These are phyloP conservation scores for Labroides dimidiatus DNA, from an alignment of 2,797 vertebrate species.

Conservation along the genomic window DNA sequence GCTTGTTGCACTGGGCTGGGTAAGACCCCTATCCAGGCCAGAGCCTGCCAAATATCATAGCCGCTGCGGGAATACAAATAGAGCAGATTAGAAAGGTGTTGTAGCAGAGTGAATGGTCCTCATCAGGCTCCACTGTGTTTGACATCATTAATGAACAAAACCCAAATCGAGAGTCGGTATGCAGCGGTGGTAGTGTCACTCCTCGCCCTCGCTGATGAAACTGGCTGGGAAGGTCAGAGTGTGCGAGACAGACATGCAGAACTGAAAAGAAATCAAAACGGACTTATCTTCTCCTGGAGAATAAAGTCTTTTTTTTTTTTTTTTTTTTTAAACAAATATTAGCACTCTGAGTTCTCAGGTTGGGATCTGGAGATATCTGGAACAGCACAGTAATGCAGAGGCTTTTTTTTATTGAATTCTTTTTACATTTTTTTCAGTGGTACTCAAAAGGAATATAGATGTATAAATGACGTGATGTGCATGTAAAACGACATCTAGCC, in stretches of 20 bases:
- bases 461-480: constrained; percentile 8
- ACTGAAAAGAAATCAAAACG: constrained; percentile 51
- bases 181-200: constrained; percentile 45
- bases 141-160: constrained; percentile 70
- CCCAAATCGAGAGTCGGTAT: constrained; percentile 52
- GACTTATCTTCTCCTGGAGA: constrained; percentile 3
- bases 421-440: neutral
- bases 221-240: constrained; percentile 58
- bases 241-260: constrained; percentile 35
- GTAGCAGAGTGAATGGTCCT: constrained; percentile 51
- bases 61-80: constrained; percentile 77
- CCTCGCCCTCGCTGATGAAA: constrained; percentile 52
- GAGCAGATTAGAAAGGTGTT: constrained; percentile 61
- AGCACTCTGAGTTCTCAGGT: constrained; percentile 2
- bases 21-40: constrained; percentile 76
- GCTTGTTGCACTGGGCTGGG: constrained; percentile 61
- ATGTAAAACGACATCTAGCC: constrained; percentile 17
- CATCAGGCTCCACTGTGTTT: constrained; percentile 56
- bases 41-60: constrained; percentile 79
- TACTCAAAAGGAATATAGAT: neutral
- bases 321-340: constrained; percentile 24
- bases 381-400: neutral
- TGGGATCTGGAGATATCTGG: constrained; percentile 2
- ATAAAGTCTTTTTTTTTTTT: constrained; percentile 17
- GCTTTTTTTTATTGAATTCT: neutral